Percentiles rank a stretch among this genome's conserved stretches.
These are phyloP conservation scores for Bostrychus sinensis DNA, from an alignment of 2,113 vertebrate genomes.

Conservation along the genomic window DNA sequence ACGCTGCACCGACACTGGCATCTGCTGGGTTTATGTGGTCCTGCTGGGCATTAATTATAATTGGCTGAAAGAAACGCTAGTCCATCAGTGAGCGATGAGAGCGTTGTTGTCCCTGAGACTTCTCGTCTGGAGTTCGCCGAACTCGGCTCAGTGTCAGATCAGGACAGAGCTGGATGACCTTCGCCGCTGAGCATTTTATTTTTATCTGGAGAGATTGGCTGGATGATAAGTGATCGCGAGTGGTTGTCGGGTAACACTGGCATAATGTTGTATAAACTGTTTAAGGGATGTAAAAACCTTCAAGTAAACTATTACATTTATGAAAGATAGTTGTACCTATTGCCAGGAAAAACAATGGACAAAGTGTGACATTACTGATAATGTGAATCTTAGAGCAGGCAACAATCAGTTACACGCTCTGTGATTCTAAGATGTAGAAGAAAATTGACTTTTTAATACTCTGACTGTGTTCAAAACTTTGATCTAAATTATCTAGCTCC, in stretches of 20 bases:
- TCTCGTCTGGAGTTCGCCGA: constrained; percentile 36
- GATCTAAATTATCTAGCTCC: no score
- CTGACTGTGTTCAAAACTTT: neutral
- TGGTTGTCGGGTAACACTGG: neutral
- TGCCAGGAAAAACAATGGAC: neutral
- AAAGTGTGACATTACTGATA: neutral
- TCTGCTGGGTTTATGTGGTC: constrained; percentile 45
- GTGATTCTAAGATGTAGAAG: neutral
- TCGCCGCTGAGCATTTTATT: constrained; percentile 48
- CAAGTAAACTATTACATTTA: neutral
- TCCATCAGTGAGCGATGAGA: constrained; percentile 52
- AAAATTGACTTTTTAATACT: neutral
- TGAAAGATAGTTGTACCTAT: neutral
- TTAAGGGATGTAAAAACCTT: neutral
- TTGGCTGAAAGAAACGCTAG: constrained; percentile 48
- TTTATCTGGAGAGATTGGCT: constrained; percentile 36
- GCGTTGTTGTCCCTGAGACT: constrained; percentile 53
- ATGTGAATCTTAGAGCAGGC: neutral
- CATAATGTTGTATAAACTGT: constrained; percentile 1
- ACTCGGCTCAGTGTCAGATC: constrained; percentile 28
- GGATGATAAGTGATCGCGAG: neutral
- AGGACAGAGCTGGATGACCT: constrained; percentile 2
- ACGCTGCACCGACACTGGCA: constrained; percentile 8
- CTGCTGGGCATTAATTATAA: constrained; percentile 62
- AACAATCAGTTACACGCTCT: neutral